Base-by-base conservation (phyloP, 1,140 invertebrate genomes). In the Manduca sexta region DNA sequence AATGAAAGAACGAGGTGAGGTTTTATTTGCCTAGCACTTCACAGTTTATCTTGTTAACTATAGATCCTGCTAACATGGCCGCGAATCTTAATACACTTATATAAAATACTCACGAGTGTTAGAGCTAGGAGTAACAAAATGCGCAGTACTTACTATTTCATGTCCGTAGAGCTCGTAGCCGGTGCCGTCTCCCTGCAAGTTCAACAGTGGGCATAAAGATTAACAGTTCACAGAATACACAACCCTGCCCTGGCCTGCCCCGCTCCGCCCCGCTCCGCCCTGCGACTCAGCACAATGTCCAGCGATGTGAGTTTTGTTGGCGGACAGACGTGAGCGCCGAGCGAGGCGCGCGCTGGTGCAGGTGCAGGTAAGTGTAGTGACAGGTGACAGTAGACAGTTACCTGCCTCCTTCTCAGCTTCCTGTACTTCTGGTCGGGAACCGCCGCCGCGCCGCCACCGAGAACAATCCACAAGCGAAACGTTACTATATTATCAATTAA, bases 351-450 rank as follows among this genome's bases (percentile, higher is more conserved):
- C 4, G 4, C 4, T 26, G 21, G 4, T 3, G 8, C 21, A 8
- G 4, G 21, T 0, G 21, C 4, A 26, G 21, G 8, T 26, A 8
- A 26, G 21, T 5, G 0, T 1, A 26, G n/a, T n/a, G n/a, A n/a
- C n/a, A n/a, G n/a, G n/a, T 26, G 16, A 11, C 14, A 6, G 10
- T 79, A 54, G 64, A 86, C 86, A 89, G 84, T 88, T 90, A 93
- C 93, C 91, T 96, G 94, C 88, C 94, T 89, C 87, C 95, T 88
- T 76, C 94, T 91, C 71, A 96, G 90, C 84, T 96, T 96, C 89
- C 95, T 94, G 89, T 95, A 95, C 92, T 95, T 94, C 92, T 95
- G 90, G 52, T 48, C n/a, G 61, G 48, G 29, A 0, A 29, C 6
- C 31, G 13, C 33, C 12, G 18, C 29, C 42, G 11, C 14, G 14